Evolutionary conservation across 2,888 invertebrate species (phyloP).

Genomic region (Bellardia bayeri): DNA sequence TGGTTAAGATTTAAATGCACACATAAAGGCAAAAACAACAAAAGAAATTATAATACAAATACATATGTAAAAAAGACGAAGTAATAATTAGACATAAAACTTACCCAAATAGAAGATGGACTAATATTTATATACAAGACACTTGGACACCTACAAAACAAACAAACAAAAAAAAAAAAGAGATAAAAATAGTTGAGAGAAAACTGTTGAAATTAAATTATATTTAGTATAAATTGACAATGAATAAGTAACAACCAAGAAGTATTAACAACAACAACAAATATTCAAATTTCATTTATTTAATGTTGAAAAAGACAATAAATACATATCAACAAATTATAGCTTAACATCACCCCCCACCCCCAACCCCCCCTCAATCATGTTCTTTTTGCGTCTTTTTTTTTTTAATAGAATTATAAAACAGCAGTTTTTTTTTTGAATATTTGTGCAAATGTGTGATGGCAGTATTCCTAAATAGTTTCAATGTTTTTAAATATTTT

Average conservation of each 20-base stretch:
- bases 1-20: constrained; percentile 29
- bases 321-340: constrained; percentile 53
- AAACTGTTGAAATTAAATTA: constrained; percentile 18
- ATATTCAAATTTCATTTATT: constrained; percentile 29
- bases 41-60: not conserved
- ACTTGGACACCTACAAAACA: not conserved
- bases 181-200: not conserved
- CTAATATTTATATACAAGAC: constrained; percentile 24
- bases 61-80: constrained; percentile 28
- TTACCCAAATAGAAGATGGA: not conserved
- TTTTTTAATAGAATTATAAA: too few relatives aligned
- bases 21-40: not conserved
- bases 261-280: constrained; percentile 11
- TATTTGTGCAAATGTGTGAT: too few relatives aligned
- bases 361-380: not conserved
- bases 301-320: constrained; percentile 65
- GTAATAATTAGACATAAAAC: constrained; percentile 15
- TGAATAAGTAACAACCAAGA: constrained; percentile 16
- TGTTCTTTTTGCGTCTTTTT: too few relatives aligned
- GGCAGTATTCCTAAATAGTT: too few relatives aligned
- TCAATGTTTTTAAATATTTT: too few relatives aligned
- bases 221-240: constrained; percentile 20
- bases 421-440: too few relatives aligned
- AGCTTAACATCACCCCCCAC: not conserved
- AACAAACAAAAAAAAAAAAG: not conserved